Evolutionary conservation across 2,888 invertebrate genomes (phyloP).

Genomic region (Exocentrus adspersus): DNA sequence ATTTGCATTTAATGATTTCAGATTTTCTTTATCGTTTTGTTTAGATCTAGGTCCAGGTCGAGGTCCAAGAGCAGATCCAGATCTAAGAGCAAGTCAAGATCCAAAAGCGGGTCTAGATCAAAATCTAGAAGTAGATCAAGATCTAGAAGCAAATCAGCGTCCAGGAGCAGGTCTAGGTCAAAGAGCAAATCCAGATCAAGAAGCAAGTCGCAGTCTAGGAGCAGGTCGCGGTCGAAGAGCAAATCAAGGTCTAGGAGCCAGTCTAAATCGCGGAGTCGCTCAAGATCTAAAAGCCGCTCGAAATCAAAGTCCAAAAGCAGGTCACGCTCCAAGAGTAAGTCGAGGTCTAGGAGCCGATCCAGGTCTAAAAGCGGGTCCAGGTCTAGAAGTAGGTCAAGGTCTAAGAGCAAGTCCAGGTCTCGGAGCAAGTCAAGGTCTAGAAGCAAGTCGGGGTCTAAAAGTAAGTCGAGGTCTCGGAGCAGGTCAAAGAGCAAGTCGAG

Average conservation of each 20-base stretch:
- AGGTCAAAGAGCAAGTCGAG: slow-evolving; percentile 50
- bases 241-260: slow-evolving; percentile 54
- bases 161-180: slow-evolving; percentile 55
- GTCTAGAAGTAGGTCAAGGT: background rate
- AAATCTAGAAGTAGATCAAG: slow-evolving; percentile 43
- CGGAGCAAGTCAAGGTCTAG: no score
- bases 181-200: slow-evolving; percentile 56
- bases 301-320: slow-evolving; percentile 55
- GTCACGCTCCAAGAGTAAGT: slow-evolving; percentile 38
- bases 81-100: slow-evolving; percentile 57
- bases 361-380: slow-evolving; percentile 54
- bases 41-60: slow-evolving; percentile 55
- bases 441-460: no score
- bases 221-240: background rate
- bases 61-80: slow-evolving; percentile 59
- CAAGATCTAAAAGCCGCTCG: slow-evolving; percentile 58
- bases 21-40: no score
- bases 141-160: slow-evolving; percentile 57
- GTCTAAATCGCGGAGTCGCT: slow-evolving; percentile 57
- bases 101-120: slow-evolving; percentile 42
- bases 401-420: no score
- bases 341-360: slow-evolving; percentile 55
- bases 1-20: no score
- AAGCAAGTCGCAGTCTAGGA: slow-evolving; percentile 56
- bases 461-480: no score